Base-by-base conservation (phyloP, 2,797 vertebrate genomes). In the Clarias laeviceps region DNA sequence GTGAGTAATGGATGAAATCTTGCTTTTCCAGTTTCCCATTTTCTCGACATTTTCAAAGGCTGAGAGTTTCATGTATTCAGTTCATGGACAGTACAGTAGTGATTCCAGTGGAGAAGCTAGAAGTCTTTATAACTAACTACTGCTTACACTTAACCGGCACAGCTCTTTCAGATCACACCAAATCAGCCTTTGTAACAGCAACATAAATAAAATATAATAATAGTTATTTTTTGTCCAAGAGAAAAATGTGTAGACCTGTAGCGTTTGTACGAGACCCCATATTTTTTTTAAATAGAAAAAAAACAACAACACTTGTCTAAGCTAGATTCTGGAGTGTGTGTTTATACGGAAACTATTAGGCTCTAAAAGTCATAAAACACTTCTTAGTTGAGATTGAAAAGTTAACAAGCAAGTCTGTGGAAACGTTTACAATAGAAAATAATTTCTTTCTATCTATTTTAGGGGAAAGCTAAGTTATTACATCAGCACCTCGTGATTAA, bases 1-100 rank as follows among this genome's bases (percentile, higher is more conserved):
- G 17, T 66, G 57, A 80, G 59, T 56, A 50, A 81, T 64, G 73
- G 69, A 61, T 15, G 22, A 61, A 29, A 76, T 78, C 85, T 69
- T 8, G 87, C 62, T 66, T n/a, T 66, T 89, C 87, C 62, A 76
- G 85, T 85, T 87, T 76, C n/a, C 59, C 37, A 62, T 50, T 54
- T 72, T 84, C 59, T 66, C 12, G 17, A 2, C 22, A 70, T 70
- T 77, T 50, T 56, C 8, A 29, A 70, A 74, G 22, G 18, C 64
- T n/a, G 40, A 79, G 50, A 45, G 2, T 11, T 24, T 37, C 54
- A 1, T 4, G 22, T n/a, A 77, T 24, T 29, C 11, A 17, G 22
- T 62, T 57, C 32, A 37, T 22, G 15, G 4, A 79, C 22, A 37
- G 29, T 69, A 27, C 76, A 62, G n/a, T 5, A 22, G 56, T 11